phyloP scores from a whole-genome alignment of 1,140 invertebrate genomes.

The Aphelenchoides fujianensis region DNA sequence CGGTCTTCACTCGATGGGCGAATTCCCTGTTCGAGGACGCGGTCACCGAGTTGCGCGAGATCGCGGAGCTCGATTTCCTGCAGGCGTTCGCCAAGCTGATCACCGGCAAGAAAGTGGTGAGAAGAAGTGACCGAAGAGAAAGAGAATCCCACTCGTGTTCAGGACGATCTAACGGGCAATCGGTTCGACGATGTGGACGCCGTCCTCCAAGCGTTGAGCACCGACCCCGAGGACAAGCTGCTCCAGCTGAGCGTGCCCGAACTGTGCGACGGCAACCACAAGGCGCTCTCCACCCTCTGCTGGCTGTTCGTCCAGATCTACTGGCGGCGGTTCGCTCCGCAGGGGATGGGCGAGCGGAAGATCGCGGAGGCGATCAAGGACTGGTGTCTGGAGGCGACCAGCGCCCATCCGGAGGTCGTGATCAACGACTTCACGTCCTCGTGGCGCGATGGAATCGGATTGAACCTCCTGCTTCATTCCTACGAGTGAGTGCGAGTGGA shows the following conservation, averaged over 20 bases:
- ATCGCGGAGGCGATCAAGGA: conserved; percentile 54
- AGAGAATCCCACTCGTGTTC: background rate
- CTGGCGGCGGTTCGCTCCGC: conserved; percentile 53
- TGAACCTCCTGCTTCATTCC: conserved; percentile 54
- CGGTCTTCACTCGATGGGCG: conserved; percentile 56
- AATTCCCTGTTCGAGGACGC: conserved; percentile 51
- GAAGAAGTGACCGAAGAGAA: background rate
- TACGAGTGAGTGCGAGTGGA: conserved; percentile 46
- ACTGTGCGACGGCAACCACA: conserved; percentile 38
- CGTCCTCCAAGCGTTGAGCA: conserved; percentile 36
- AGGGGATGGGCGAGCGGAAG: conserved; percentile 40
- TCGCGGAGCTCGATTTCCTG: conserved; percentile 51
- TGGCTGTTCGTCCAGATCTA: conserved; percentile 54
- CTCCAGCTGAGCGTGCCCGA: conserved; percentile 48
- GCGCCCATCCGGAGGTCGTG: conserved; percentile 25
- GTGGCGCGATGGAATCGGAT: conserved; percentile 57
- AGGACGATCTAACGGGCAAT: background rate
- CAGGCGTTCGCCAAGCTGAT: conserved; percentile 46
- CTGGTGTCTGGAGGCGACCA: conserved; percentile 58
- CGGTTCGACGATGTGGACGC: conserved; percentile 47
- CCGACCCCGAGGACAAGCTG: conserved; percentile 49
- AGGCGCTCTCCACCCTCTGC: conserved; percentile 41
- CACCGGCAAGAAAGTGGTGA: conserved; percentile 46
- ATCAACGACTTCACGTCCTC: conserved; percentile 59
- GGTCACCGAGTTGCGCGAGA: conserved; percentile 43